Conservation (phyloP, 2,113 vertebrate genomes). For the Nicator chloris region DNA sequence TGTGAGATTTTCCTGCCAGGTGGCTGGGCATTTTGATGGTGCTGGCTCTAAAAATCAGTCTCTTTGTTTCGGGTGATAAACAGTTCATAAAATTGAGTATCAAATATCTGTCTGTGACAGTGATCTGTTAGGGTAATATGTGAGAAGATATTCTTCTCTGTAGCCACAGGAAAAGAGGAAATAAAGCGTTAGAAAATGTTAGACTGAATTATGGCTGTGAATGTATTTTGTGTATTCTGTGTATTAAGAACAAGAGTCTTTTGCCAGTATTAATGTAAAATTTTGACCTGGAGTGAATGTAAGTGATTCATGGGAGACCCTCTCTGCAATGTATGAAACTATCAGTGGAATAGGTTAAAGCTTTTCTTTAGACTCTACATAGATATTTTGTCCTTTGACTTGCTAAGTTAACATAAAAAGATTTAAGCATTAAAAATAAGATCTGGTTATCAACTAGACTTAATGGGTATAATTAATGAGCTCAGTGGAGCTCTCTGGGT, state of each 20-base stretch:
- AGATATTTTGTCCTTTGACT: neutral
- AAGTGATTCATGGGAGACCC: neutral
- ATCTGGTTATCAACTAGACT: neutral
- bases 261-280: neutral
- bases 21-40: neutral
- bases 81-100: neutral
- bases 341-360: neutral
- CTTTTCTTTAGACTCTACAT: neutral
- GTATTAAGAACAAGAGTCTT: neutral
- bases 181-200: neutral
- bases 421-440: neutral
- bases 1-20: neutral
- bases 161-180: neutral
- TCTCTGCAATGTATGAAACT: neutral
- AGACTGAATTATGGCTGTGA: neutral
- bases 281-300: neutral
- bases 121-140: accelerated
- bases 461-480: neutral
- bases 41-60: neutral
- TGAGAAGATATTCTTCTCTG: neutral
- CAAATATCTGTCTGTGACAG: neutral
- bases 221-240: neutral
- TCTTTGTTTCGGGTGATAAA: neutral
- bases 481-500: neutral
- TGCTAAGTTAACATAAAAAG: neutral